These are phyloP conservation scores for Herpetotheres cachinnans DNA, from an alignment of 2,113 vertebrate species.

Conservation along the genomic window DNA sequence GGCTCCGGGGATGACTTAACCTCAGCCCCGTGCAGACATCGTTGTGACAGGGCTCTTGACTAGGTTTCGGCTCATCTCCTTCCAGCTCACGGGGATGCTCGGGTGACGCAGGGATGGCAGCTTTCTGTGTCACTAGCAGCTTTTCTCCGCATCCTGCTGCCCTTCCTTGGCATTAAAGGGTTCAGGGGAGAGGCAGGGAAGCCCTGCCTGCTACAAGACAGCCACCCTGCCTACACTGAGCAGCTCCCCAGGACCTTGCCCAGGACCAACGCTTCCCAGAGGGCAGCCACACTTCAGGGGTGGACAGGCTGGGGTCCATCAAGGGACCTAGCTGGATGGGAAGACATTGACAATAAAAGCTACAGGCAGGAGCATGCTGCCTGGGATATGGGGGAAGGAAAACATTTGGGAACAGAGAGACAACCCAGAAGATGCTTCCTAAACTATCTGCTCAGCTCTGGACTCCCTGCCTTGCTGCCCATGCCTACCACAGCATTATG, in stretches of 20 bases:
- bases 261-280: not conserved
- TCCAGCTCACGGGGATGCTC: slow-evolving; percentile 3
- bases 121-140: not conserved
- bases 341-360: not conserved
- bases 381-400: not conserved
- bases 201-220: not conserved
- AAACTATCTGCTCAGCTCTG: not conserved
- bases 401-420: not conserved
- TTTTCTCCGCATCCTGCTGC: not conserved
- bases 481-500: not conserved
- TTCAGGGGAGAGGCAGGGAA: slow-evolving; percentile 28
- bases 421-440: not conserved
- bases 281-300: not conserved
- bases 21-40: slow-evolving; percentile 11
- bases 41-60: slow-evolving; percentile 47
- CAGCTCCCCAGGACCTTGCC: not conserved
- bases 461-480: not conserved
- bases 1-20: slow-evolving; percentile 46
- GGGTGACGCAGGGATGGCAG: not conserved
- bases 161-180: not conserved
- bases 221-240: not conserved
- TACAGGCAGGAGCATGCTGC: not conserved
- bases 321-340: not conserved
- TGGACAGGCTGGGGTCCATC: not conserved
- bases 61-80: slow-evolving; percentile 49